Base-by-base conservation (phyloP, 2,888 invertebrate species). In the Ptychoptera contaminata region DNA sequence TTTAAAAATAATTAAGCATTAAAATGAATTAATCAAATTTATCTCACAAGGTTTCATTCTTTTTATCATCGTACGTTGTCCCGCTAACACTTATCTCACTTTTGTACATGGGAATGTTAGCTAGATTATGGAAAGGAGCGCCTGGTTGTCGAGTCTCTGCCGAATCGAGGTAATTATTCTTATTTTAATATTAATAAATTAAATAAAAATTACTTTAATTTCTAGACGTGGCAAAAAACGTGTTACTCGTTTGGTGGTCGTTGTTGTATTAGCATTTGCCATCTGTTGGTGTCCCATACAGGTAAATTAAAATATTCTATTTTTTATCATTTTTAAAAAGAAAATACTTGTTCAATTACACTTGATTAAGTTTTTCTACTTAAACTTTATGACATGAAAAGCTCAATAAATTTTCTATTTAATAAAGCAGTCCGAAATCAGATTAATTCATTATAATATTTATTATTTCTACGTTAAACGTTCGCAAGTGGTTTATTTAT, bases 201-300 rank as follows among this genome's bases (percentile, higher is more conserved):
- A 32, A 11, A 11, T 7, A 32, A 11, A 11, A 11, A 32, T 34
- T 41, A 10, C 15, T 34, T 36, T 16, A 45, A 23, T 9, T 48
- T 80, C 79, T 55, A 75, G 83, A 49, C 74, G 86, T 51, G 85
- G 87, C 49, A 86, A 87, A 67, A 80, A 82, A 65, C 74, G 90
- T 52, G 93, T 92, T 32, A 94, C 93, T 7, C 73, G 88, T 50
- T 82, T 94, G 80, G 91, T 94, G 15, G 78, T 91, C 48, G 82
- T 90, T 43, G 88, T 92, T 43, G 88, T 92, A 2, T 79, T 87
- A 43, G 88, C 88, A 40, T 94, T 94, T 64, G 91, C 92, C 15
- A 73, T 90, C 37, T 91, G 92, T 67, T 93, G 93, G 93, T 78
- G 85, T 56, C 94, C 94, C 23, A 86, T 94, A 58, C 91, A 92